Evolutionary conservation across 2,797 vertebrate genomes (phyloP), one percentile per base, ranked within the genome.

Genomic region (Margarornis squamiger): DNA sequence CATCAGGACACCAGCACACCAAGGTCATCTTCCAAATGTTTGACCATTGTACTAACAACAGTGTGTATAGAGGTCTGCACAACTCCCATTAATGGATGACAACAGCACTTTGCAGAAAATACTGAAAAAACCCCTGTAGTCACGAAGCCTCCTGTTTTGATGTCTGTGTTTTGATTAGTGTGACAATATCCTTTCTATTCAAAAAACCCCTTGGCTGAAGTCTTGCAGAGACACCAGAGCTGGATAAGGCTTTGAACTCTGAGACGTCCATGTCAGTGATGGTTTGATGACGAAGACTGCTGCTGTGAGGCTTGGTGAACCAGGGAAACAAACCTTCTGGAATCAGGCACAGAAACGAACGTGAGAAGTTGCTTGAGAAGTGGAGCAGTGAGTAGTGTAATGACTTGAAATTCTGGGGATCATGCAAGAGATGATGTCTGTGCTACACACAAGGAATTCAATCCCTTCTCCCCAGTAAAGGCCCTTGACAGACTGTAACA

Each of bases 311-410:
- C 32, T 79, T n/a, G 75, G 75, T 72, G 86, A 88, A 78, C 43
- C 67, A 76, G 23, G 32, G 68, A 86, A 88, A 88, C 73, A 88
- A 91, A 87, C 66, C 36, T 76, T 36, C 43, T 82, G 43, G 21
- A 34, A 84, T 88, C 61, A 90, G 34, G 39, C 74, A 62, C 4
- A 66, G 71, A 93, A 91, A 71, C 2, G 36, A 73, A 92, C 52
- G 39, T 88, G 34, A 70, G 78, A 92, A 90, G 63, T 49, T 2
- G 3, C 54, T 91, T 89, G 89, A 90, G 95, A 93, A 90, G 68
- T 24, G 10, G 54, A 94, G 78, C 80, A 78, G 68, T 85, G 72
- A 92, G 51, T 49, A 59, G 49, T 83, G 58, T 86, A 93, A 92
- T 63, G 65, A 78, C 51, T 91, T 88, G 74, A 92, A 87, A 92